Percentiles rank a stretch among this genome's conserved stretches.
phyloP scores from a whole-genome alignment of 2,113 vertebrate genomes.

The Cromileptes altivelis region DNA sequence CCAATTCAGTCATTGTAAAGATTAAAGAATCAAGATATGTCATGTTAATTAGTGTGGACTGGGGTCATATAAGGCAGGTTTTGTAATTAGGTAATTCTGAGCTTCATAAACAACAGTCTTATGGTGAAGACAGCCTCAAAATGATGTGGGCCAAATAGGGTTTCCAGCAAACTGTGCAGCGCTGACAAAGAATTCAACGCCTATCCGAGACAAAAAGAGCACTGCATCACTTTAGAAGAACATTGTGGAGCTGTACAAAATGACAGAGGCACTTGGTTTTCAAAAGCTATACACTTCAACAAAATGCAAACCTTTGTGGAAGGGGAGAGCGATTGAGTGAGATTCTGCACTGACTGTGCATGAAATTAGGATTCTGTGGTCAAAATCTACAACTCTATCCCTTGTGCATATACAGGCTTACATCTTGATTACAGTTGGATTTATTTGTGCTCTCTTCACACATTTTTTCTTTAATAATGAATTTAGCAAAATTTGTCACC shows the following conservation, averaged over 20 bases:
- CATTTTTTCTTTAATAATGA: background rate
- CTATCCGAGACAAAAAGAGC: slow-evolving; percentile 15
- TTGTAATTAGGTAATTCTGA: background rate
- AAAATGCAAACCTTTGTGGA: slow-evolving; percentile 29
- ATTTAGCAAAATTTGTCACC: background rate
- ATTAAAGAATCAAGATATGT: background rate
- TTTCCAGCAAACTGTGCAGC: background rate
- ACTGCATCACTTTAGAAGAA: slow-evolving; percentile 29
- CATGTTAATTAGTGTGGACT: background rate
- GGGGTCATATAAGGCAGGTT: background rate
- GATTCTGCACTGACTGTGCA: background rate
- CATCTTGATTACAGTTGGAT: background rate
- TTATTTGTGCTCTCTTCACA: background rate
- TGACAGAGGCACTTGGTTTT: slow-evolving; percentile 27
- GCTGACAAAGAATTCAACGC: background rate
- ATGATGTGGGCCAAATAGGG: background rate
- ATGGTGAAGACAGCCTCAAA: background rate
- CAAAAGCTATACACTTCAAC: slow-evolving; percentile 28
- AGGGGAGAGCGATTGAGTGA: background rate
- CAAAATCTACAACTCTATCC: background rate
- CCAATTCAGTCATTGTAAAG: background rate
- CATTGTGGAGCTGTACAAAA: slow-evolving; percentile 23
- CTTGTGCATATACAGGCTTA: background rate
- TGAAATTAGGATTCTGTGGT: slow-evolving; percentile 7
- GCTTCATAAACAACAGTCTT: background rate